phyloP scores from a whole-genome alignment of 2,113 vertebrate species.

The Hypomesus transpacificus region DNA sequence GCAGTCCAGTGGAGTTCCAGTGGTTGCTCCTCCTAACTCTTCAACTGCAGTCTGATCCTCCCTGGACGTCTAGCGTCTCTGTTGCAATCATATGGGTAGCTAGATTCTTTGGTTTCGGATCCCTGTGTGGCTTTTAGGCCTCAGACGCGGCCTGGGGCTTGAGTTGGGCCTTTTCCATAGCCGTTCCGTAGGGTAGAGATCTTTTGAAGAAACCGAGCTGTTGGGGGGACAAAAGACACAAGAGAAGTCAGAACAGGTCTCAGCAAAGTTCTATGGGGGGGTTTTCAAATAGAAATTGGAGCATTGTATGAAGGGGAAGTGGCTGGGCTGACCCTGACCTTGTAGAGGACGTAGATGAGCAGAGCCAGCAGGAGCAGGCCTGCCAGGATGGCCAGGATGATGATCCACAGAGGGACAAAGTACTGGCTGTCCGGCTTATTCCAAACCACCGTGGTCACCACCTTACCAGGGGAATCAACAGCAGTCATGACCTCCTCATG shows the following conservation, averaged over 20 bases:
- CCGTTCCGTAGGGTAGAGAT: constrained; percentile 84
- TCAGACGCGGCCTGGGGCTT: constrained; percentile 92
- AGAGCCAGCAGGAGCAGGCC: constrained; percentile 85
- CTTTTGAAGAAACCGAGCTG: constrained; percentile 94
- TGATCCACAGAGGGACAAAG: constrained; percentile 85
- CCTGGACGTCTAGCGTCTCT: constrained; percentile 39
- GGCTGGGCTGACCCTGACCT: constrained; percentile 67
- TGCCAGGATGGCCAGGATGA: constrained; percentile 85
- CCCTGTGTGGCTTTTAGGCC: constrained; percentile 66
- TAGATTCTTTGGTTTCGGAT: constrained; percentile 43
- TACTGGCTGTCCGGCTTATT: constrained; percentile 80
- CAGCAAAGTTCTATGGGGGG: too few relatives aligned
- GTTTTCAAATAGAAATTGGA: too few relatives aligned
- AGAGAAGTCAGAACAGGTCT: background rate
- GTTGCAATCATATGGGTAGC: constrained; percentile 59
- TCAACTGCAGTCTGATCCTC: constrained; percentile 49
- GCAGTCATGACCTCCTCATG: background rate
- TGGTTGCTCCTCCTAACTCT: constrained; percentile 60
- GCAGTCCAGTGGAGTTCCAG: constrained; percentile 76
- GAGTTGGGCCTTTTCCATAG: constrained; percentile 94
- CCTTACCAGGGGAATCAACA: constrained; percentile 56
- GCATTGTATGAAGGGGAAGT: too few relatives aligned
- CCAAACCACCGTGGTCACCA: constrained; percentile 83
- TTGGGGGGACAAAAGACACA: background rate
- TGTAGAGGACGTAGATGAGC: constrained; percentile 89